Base-by-base conservation (phyloP, 1,140 invertebrate species). In the Euglossa dilemma region DNA sequence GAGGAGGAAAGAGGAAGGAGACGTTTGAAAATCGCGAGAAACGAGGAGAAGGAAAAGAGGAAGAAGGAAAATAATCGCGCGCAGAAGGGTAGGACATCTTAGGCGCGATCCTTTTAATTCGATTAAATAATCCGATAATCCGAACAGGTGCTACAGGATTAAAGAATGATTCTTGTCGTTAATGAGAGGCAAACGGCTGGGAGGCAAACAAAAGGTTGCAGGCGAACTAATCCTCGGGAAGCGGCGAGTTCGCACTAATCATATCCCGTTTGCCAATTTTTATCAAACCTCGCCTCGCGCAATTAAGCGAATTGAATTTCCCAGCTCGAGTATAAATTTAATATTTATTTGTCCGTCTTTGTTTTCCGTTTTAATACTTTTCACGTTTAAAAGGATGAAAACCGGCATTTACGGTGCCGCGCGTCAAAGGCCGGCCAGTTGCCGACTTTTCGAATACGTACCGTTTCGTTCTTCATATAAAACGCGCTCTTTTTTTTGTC, bases 61-160 rank as follows among this genome's bases (percentile, higher is more conserved):
- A 16, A 71, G 20, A 67, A 50, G n/a, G 43, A 76, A 83, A 67
- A 85, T 77, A 74, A 74, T 59, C 43, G 43, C 0, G 54, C 50
- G 59, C 36, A 50, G 16, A 45, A 16, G 66, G n/a, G 9, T 69
- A 25, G 45, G 43, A 45, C 11, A 59, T 56, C 83, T 81, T 78
- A 73, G 63, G 54, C 28, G 36, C 80, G 67, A 85, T 66, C 69
- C 47, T 70, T 69, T 87, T 88, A 88, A 88, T 88, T 88, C 75
- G 77, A 87, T 88, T 88, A 87, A 67, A 73, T 67, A 50, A 72
- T 78, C 73, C 78, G 87, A 88, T 88, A 88, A 88, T 88, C 82
- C 70, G 28, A 45, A 64, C 73, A 47, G 71, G 36, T 69, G 36
- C 18, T 43, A 80, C 72, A 64, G 74, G 77, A 87, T 88, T 87